A percentile compares a stretch with the other conserved stretches of the same genome.
Conservation (phyloP, 2,797 vertebrate species). For the Enteromius anoplus region DNA sequence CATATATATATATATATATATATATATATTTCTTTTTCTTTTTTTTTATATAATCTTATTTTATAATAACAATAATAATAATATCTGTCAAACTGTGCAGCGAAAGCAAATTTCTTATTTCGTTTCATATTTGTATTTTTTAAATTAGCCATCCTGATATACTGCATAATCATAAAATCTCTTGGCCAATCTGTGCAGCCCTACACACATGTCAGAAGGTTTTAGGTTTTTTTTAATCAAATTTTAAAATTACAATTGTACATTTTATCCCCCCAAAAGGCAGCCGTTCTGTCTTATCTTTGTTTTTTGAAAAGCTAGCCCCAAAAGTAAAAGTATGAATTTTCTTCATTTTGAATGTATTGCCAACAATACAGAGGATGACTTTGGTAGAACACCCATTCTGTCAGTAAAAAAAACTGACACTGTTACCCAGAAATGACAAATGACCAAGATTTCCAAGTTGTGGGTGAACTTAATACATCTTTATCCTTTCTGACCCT, state of each 20-base stretch:
- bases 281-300: background rate
- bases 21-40: no score
- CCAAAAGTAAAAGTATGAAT: background rate
- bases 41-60: no score
- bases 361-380: background rate
- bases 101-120: background rate
- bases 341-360: background rate
- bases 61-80: background rate
- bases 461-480: conserved; percentile 34
- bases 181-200: background rate
- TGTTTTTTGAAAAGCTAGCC: background rate
- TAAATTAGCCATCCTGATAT: background rate
- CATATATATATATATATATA: no score
- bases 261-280: background rate
- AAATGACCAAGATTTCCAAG: conserved; percentile 36
- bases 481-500: conserved; percentile 37
- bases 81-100: background rate
- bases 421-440: conserved; percentile 6
- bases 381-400: background rate
- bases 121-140: background rate
- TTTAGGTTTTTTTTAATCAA: background rate
- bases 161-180: background rate
- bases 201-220: background rate
- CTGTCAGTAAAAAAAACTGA: conserved; percentile 24
- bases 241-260: background rate